Evolutionary conservation across 1,140 invertebrate genomes (phyloP).

Genomic region (Hestina assimilis): DNA sequence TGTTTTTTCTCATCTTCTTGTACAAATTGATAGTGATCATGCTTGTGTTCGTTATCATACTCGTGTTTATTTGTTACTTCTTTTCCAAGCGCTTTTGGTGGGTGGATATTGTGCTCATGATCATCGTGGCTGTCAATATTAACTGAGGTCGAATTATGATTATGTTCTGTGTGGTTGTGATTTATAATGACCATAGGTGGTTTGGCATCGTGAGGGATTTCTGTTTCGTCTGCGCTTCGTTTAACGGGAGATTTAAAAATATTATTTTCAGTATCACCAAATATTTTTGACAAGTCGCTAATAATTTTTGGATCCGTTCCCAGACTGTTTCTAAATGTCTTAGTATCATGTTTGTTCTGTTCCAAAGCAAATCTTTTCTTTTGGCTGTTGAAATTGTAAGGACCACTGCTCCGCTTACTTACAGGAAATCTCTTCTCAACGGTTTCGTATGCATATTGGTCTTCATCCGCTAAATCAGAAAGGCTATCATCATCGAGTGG

Average conservation of each 20-base stretch:
- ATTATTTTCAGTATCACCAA: slow-evolving; percentile 61
- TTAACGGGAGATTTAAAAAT: slow-evolving; percentile 71
- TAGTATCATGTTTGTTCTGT: slow-evolving; percentile 67
- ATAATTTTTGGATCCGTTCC: slow-evolving; percentile 77
- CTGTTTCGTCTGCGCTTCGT: slow-evolving; percentile 60
- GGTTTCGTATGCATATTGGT: slow-evolving; percentile 64
- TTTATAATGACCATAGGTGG: slow-evolving; percentile 51
- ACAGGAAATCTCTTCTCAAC: slow-evolving; percentile 82
- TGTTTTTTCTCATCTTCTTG: slow-evolving; percentile 37
- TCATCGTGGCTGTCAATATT: slow-evolving; percentile 64
- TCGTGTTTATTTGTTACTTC: slow-evolving; percentile 44
- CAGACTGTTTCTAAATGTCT: slow-evolving; percentile 68
- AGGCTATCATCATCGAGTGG: slow-evolving; percentile 76
- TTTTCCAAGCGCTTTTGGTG: slow-evolving; percentile 70
- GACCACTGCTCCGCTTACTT: slow-evolving; percentile 80
- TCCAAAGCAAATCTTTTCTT: slow-evolving; percentile 70
- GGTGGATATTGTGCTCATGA: slow-evolving; percentile 65
- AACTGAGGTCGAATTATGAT: slow-evolving; percentile 37
- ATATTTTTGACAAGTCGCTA: slow-evolving; percentile 79
- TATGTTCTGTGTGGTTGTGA: slow-evolving; percentile 57
- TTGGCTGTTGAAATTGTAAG: slow-evolving; percentile 65
- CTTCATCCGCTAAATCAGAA: slow-evolving; percentile 63
- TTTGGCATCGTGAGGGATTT: slow-evolving; percentile 57
- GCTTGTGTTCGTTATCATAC: slow-evolving; percentile 51
- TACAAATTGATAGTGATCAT: slow-evolving; percentile 44